These are phyloP conservation scores for Syncerus caffer DNA, from an alignment of 2,797 vertebrate species.

Conservation along the genomic window DNA sequence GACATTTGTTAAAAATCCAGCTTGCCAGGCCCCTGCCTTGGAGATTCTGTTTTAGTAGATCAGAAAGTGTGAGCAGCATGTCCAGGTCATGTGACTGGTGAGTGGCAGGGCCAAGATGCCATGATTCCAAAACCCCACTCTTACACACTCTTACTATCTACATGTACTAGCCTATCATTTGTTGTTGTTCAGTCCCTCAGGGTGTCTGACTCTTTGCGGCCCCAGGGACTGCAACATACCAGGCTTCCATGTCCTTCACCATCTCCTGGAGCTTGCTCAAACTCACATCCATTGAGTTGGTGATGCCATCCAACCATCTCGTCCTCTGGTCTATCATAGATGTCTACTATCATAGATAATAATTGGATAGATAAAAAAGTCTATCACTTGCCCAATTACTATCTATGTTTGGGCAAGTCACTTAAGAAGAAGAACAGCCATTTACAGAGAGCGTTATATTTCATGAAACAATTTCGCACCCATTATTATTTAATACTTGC, in stretches of 20 bases:
- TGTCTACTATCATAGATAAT: background rate
- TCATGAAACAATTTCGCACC: background rate
- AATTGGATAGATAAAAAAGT: background rate
- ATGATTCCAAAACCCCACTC: background rate
- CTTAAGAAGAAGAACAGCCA: background rate
- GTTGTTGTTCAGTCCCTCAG: background rate
- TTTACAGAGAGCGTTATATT: background rate
- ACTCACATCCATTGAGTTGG: background rate
- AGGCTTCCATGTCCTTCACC: background rate
- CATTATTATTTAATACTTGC: background rate
- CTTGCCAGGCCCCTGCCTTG: background rate
- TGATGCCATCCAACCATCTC: background rate
- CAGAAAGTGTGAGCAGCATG: background rate
- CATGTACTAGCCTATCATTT: background rate
- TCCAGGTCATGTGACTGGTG: background rate
- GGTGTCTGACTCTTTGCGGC: fast-evolving
- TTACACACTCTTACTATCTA: background rate
- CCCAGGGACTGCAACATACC: background rate
- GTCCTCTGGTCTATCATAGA: background rate
- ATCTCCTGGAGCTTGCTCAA: background rate
- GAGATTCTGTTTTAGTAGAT: background rate
- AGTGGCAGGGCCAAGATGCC: background rate
- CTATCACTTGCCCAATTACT: background rate
- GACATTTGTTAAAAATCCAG: background rate
- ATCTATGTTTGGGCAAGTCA: background rate